Evolutionary conservation across 2,888 invertebrate species (phyloP).

Genomic region (Nebria salina): DNA sequence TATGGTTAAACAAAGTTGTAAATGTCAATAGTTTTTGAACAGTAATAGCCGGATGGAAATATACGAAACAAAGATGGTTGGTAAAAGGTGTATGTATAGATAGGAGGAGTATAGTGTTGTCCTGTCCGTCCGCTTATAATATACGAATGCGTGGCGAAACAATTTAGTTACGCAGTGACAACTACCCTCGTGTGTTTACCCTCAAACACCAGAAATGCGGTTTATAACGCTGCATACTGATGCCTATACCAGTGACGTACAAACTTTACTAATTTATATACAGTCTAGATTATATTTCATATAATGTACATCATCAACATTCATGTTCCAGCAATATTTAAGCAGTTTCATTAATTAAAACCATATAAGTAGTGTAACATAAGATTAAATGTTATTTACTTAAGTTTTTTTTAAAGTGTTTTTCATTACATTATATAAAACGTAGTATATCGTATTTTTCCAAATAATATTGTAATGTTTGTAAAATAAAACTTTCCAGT

Average conservation of each 20-base stretch:
- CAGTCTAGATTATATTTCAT: background rate
- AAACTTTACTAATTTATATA: background rate
- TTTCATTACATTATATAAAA: too few relatives aligned
- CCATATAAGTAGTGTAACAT: background rate
- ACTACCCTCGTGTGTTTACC: constrained; percentile 15
- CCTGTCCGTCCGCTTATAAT: background rate
- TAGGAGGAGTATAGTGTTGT: constrained; percentile 14
- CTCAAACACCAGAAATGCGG: constrained; percentile 26
- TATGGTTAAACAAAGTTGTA: constrained; percentile 30
- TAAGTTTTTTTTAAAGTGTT: too few relatives aligned
- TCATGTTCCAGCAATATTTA: background rate
- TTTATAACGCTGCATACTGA: constrained; percentile 8
- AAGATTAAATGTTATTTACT: too few relatives aligned
- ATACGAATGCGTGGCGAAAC: constrained; percentile 25
- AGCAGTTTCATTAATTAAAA: background rate
- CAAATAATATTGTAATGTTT: too few relatives aligned
- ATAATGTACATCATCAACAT: background rate
- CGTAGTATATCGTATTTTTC: too few relatives aligned
- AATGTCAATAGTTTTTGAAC: constrained; percentile 1
- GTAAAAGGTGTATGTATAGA: constrained; percentile 7
- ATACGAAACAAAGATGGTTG: constrained; percentile 13
- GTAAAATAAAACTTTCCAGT: too few relatives aligned
- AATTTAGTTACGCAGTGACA: constrained; percentile 25
- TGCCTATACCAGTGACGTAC: background rate
- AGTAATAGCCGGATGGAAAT: constrained; percentile 15